Evolutionary conservation across 1,140 invertebrate genomes (phyloP).

Genomic region (Prorops nasuta): DNA sequence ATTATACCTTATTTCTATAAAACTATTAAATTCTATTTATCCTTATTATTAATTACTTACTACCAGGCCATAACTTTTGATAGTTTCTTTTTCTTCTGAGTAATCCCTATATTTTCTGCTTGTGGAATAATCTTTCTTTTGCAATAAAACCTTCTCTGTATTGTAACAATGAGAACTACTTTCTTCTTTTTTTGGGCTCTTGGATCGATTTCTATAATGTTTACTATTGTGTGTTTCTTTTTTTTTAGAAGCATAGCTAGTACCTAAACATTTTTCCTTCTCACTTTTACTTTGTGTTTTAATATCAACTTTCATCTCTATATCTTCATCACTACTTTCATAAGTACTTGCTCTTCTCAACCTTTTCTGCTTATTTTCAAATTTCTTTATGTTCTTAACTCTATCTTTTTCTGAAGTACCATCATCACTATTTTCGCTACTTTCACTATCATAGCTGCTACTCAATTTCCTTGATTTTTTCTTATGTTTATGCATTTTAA

Average conservation of each 20-base stretch:
- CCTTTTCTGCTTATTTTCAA: conserved; percentile 9
- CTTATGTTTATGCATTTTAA: conserved; percentile 41
- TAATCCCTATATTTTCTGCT: conserved; percentile 14
- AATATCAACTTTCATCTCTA: conserved; percentile 14
- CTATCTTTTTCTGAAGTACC: background rate
- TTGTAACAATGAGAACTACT: too few species aligned
- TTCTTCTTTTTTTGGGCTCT: conserved; percentile 1
- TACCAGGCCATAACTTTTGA: conserved; percentile 50
- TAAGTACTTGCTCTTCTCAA: conserved; percentile 1
- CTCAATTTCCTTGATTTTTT: conserved; percentile 20
- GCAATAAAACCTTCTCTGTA: too few species aligned
- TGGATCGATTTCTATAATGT: conserved; percentile 3
- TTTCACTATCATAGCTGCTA: conserved; percentile 14
- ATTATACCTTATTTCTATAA: too few species aligned
- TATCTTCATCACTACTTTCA: background rate
- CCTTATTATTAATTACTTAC: conserved; percentile 19
- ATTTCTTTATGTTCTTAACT: background rate
- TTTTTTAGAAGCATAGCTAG: too few species aligned
- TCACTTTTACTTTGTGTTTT: conserved; percentile 7
- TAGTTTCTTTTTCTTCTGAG: conserved; percentile 6
- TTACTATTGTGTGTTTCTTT: conserved; percentile 1
- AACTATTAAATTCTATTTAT: too few species aligned
- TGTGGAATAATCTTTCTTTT: background rate
- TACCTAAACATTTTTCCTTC: background rate
- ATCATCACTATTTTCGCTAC: conserved; percentile 8